Conservation (phyloP, 1,140 invertebrate species). For the Solenopsis invicta region DNA sequence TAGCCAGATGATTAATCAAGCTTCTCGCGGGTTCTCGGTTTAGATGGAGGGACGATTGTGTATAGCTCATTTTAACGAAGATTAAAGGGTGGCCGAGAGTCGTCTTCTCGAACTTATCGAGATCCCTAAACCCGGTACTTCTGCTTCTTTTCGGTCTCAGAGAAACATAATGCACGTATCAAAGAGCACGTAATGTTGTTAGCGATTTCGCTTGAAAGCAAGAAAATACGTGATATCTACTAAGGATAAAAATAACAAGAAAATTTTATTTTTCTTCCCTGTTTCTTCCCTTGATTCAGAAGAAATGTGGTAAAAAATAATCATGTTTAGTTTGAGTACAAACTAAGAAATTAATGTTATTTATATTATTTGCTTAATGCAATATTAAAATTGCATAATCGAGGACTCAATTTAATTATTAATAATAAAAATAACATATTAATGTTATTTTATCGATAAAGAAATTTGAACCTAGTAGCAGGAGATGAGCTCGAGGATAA, state of each 20-base stretch:
- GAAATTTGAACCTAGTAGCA: slow-evolving; percentile 21
- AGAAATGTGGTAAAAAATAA: neutral
- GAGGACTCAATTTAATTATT: neutral
- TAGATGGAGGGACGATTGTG: slow-evolving; percentile 47
- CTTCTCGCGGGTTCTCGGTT: slow-evolving; percentile 46
- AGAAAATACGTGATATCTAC: neutral
- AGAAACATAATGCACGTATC: slow-evolving; percentile 29
- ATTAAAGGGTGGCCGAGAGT: slow-evolving; percentile 70
- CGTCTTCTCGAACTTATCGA: slow-evolving; percentile 19
- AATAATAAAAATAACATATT: neutral
- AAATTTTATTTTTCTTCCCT: neutral
- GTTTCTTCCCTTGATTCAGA: neutral
- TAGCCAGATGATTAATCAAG: slow-evolving; percentile 75
- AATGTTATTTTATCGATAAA: slow-evolving; percentile 36
- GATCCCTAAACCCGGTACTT: slow-evolving; percentile 8
- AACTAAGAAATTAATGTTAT: neutral
- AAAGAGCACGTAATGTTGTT: slow-evolving; percentile 16
- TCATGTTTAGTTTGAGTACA: neutral
- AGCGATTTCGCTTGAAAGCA: neutral
- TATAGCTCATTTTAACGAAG: slow-evolving; percentile 75
- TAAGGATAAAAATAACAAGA: neutral
- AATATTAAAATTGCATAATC: neutral
- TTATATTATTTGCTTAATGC: slow-evolving; percentile 5
- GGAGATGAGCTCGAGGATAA: slow-evolving; percentile 10
- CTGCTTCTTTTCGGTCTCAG: slow-evolving; percentile 14